These are phyloP conservation scores for Leucopsar rothschildi DNA, from an alignment of 2,113 vertebrate genomes.

Conservation along the genomic window DNA sequence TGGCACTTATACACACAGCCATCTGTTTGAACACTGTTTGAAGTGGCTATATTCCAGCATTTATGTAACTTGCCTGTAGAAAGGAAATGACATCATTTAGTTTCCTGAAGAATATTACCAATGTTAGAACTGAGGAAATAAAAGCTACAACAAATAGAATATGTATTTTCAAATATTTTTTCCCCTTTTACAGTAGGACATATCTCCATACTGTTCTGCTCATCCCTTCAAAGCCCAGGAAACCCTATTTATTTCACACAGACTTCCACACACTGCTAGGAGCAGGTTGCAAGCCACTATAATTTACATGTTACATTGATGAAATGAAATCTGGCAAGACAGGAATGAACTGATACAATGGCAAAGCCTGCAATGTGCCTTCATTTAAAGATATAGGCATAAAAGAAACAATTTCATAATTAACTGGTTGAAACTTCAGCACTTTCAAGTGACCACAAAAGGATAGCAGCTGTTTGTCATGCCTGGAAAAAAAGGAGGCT, in stretches of 20 bases:
- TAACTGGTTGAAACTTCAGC: background rate
- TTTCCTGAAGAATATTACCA: slow-evolving; percentile 73
- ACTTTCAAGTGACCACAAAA: background rate
- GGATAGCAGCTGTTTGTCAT: background rate
- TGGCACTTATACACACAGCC: slow-evolving; percentile 71
- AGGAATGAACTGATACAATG: background rate
- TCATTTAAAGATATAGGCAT: background rate
- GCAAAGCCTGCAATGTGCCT: background rate
- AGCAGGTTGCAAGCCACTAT: background rate
- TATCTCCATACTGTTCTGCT: background rate
- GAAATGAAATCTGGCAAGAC: background rate
- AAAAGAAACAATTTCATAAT: background rate
- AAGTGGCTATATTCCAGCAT: slow-evolving; percentile 69
- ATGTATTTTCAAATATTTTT: slow-evolving; percentile 2
- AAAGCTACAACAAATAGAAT: slow-evolving; percentile 52
- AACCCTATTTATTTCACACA: background rate
- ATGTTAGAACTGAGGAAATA: slow-evolving; percentile 56
- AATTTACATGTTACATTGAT: background rate
- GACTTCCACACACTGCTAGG: background rate
- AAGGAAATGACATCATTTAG: slow-evolving; percentile 76
- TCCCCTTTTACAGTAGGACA: background rate
- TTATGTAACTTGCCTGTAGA: slow-evolving; percentile 74
- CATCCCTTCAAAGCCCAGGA: background rate
- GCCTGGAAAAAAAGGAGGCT: background rate
- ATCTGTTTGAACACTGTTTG: slow-evolving; percentile 77